phyloP scores from a whole-genome alignment of 2,113 vertebrate species.

The Lepus americanus region DNA sequence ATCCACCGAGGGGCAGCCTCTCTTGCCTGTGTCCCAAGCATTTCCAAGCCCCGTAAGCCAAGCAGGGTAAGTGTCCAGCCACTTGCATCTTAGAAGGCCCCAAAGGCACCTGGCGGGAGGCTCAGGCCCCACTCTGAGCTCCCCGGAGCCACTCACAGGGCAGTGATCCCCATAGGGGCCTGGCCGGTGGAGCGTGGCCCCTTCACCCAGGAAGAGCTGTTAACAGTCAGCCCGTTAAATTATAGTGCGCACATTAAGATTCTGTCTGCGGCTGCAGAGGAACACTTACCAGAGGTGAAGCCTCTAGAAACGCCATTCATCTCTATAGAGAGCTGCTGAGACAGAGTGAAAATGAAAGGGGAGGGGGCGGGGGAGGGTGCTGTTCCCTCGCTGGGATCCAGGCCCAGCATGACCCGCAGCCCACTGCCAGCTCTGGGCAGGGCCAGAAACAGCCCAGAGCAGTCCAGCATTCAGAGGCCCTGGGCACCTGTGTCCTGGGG shows the following conservation, averaged over 20 bases:
- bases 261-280: slow-evolving; percentile 35
- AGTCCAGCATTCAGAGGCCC: fast-evolving
- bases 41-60: neutral
- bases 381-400: fast-evolving
- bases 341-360: slow-evolving; percentile 43
- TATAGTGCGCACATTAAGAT: slow-evolving; percentile 66
- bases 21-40: neutral
- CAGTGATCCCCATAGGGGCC: neutral
- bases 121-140: neutral
- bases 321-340: slow-evolving; percentile 74
- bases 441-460: neutral
- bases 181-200: neutral
- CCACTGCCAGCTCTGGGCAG: neutral
- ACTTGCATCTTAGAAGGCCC: neutral
- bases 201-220: neutral
- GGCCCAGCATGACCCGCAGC: neutral
- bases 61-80: neutral
- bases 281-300: slow-evolving; percentile 70
- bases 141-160: neutral
- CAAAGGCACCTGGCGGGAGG: neutral
- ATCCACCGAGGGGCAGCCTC: neutral
- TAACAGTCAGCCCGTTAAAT: slow-evolving; percentile 65
- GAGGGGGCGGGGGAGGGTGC: fast-evolving
- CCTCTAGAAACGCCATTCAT: slow-evolving; percentile 75
- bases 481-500: neutral